Base-by-base conservation (phyloP, 2,888 invertebrate genomes). In the Drosophila acutilabella region DNA sequence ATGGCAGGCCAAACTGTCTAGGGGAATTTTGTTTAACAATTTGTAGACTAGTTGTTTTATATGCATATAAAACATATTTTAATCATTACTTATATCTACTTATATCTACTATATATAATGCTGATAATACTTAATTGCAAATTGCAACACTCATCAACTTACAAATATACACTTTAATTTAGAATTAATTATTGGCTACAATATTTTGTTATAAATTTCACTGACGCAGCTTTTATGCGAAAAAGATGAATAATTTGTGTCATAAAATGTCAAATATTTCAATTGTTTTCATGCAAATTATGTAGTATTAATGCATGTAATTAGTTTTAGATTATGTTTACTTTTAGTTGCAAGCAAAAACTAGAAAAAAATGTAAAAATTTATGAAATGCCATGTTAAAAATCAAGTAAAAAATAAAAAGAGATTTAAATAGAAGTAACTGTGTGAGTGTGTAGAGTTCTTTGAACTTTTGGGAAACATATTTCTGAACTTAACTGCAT, bases 1-100 rank as follows among this genome's bases (percentile, higher is more conserved):
- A 85, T 88, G 87, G 88, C 90, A 83, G 89, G 88, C 87, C 89
- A 83, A 89, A 83, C 86, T 89, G 89, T 88, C 87, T 51, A 74
- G 71, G 86, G 83, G 64, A 59, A 64, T 62, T 77, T 71, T 77
- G 68, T 69, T 79, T 72, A 51, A 66, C 69, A 72, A 64, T 60
- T 60, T 44, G 50, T 69, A 80, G 64, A 40, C 65, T 77, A 69
- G 64, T 51, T 71, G 70, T 76, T 74, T 66, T 69, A 66, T 51
- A 59, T 52, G 70, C 80, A 67, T 58, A 66, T 75, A 62, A 67
- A 62, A 71, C 66, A 52, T 54, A 58, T 41, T 36, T 77, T 72
- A 64, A 42, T 36, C 16, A 16, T 56, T 53, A 45, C 20, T 26
- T 64, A 41, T 50, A 71, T 8, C 8, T 53, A 68, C 36, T 41